Evolutionary conservation across 2,113 vertebrate species (phyloP).

Genomic region (Eudyptes chrysolophus): DNA sequence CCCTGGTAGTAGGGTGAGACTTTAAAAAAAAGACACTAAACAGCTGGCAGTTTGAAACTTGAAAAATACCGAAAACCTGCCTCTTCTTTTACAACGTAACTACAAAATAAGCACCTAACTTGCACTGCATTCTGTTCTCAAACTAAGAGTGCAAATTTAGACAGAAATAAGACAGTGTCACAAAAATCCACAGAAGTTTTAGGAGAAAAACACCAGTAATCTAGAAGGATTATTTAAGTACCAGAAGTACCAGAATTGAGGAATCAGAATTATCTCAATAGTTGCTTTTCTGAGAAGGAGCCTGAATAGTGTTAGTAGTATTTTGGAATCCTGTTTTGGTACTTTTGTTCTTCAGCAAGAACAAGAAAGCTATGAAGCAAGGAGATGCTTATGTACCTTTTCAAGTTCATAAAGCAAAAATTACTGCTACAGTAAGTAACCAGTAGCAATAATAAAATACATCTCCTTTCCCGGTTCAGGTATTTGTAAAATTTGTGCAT

Average conservation of each 20-base stretch:
- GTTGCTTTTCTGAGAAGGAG: not conserved
- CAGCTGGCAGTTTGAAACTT: not conserved
- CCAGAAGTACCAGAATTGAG: not conserved
- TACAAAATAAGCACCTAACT: not conserved
- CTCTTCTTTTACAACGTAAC: not conserved
- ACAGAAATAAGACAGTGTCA: fast-evolving
- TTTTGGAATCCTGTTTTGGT: not conserved
- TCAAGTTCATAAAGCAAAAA: not conserved
- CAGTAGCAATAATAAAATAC: not conserved
- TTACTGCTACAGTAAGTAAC: not conserved
- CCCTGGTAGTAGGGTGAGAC: not conserved
- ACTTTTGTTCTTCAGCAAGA: not conserved
- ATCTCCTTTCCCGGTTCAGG: not conserved
- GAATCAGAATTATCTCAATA: not conserved
- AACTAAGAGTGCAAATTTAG: fast-evolving
- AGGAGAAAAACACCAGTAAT: not conserved
- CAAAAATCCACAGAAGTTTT: not conserved
- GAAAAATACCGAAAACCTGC: not conserved
- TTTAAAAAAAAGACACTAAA: not conserved
- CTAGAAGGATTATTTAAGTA: not conserved
- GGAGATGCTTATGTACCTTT: not conserved
- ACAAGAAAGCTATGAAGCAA: not conserved
- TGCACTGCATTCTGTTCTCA: not conserved
- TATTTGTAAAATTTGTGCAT: not conserved
- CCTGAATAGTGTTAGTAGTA: not conserved